Base-by-base conservation (phyloP, 2,113 vertebrate species). In the Bombycilla garrulus region DNA sequence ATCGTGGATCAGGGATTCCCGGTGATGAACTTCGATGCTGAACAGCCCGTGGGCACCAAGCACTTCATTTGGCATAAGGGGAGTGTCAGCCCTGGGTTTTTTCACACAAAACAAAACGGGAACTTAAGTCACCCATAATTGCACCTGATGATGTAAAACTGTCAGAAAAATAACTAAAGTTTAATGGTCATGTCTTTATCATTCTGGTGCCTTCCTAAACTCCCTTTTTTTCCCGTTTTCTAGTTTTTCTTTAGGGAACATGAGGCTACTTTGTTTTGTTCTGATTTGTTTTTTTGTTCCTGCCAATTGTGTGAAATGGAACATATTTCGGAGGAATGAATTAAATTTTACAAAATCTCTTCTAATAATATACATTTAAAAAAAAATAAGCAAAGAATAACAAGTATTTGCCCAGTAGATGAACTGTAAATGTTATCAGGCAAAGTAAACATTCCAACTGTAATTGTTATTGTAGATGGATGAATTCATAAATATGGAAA, bases 371-470 rank as follows among this genome's bases (percentile, higher is more conserved):
- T 72, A 56, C 85, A 88, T 97, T 93, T 35, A 4, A 62, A 95
- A 95, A 95, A 38, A 97, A 96, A 95, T 80, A 94, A 96, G 74
- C 92, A 95, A 96, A 96, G 81, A 97, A 96, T 94, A 97, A 95
- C 86, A 98, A 96, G 90, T 86, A 94, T 90, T 95, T 97, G 96
- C 84, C 95, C 94, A 95, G 80, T 76, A 96, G 93, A 97, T 96
- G 86, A 97, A 96, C 93, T 95, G 93, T 93, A 97, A 97, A 96
- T 96, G 88, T 93, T 97, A 97, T 97, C 97, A 95, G 93, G 88
- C 86, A 97, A 97, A 97, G 89, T 96, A 97, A 98, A 97, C 93
- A 96, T 97, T 97, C 95, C 92, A 95, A 81, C 86, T 96, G 78
- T 93, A 96, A 97, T 97, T 97, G 96, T 97, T 96, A 95, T 95